Percentiles rank a stretch among this genome's conserved stretches.
phyloP scores from a whole-genome alignment of 1,140 invertebrate genomes.

The Apis cerana region DNA sequence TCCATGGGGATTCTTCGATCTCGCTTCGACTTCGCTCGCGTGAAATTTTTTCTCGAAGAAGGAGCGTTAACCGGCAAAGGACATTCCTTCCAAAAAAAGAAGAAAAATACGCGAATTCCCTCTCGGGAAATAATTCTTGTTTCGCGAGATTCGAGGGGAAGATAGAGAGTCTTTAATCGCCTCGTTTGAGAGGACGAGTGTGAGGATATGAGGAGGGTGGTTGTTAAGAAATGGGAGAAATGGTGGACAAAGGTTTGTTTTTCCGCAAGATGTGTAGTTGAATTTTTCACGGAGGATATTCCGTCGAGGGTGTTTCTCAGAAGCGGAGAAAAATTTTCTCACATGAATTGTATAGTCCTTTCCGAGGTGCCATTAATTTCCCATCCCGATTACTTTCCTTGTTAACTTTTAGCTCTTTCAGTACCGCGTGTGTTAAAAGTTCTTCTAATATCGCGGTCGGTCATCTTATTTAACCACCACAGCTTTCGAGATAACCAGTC shows the following conservation, averaged over 20 bases:
- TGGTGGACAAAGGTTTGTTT: neutral
- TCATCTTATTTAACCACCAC: conserved; percentile 37
- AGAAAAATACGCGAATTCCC: neutral
- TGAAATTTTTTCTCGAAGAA: conserved; percentile 14
- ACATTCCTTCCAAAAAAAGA: too few species aligned
- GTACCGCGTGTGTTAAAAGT: too few species aligned
- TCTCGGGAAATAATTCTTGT: neutral
- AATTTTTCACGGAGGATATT: conserved; percentile 12
- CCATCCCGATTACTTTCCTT: neutral
- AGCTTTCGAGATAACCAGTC: conserved; percentile 21
- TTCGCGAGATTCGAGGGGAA: neutral
- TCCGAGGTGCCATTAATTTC: conserved; percentile 38
- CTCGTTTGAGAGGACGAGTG: neutral
- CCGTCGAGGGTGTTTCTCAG: too few species aligned
- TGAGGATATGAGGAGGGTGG: too few species aligned
- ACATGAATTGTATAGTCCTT: conserved; percentile 30
- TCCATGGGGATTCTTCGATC: conserved; percentile 34
- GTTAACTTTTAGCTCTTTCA: conserved; percentile 13
- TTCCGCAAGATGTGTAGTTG: neutral
- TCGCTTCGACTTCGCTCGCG: conserved; percentile 36
- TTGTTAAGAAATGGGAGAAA: neutral
- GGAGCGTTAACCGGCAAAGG: neutral
- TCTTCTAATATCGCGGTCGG: neutral
- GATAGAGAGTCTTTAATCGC: neutral
- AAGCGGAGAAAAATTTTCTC: conserved; percentile 33